Evolutionary conservation across 2,888 invertebrate genomes (phyloP), one percentile per base, ranked within the genome.

Genomic region (Athalia cordata): DNA sequence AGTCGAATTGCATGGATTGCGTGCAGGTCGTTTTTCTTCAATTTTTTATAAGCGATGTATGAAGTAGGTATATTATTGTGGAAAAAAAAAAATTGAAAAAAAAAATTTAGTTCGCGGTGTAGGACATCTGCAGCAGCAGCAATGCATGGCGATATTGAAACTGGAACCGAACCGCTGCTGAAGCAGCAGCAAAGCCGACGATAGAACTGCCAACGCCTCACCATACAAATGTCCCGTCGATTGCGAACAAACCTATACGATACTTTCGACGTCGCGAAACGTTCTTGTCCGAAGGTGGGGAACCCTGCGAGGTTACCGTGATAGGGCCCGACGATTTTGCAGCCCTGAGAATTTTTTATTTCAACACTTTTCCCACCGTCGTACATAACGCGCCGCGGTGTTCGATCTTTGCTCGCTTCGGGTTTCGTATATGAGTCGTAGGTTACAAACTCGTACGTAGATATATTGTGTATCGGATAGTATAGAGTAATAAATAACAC

Each of bases 191-290:
- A 81, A 81, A 45, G 57, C 50, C 70, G 81, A 83, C 87, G 87
- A 89, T 89, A 89, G 88, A 89, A 85, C 89, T 90, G 89, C 88
- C 89, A 90, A 85, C 86, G 85, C 84, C 84, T 87, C 86, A 85
- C 89, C 85, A 89, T 90, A 89, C 88, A 90, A 89, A 88, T 86
- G 87, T 89, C 88, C 83, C 82, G 82, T 80, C 82, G 85, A 84
- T 84, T 88, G 87, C 85, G n/a, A 64, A 75, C 15, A 15, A 75
- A 62, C 47, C 57, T 72, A 47, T 59, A 47, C 47, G 29, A 68
- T 68, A 68, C 62, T 61, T 50, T 9, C 9, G 62, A 75, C 62
- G 50, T 75, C 62, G 75, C 29, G 61, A n/a, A 70, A 72, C 59
- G 29, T 49, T 11, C 68, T 68, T 43, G 55, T 9, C 29, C 68